Conservation (phyloP, 2,797 vertebrate genomes). For the Orestias chungarensis region DNA sequence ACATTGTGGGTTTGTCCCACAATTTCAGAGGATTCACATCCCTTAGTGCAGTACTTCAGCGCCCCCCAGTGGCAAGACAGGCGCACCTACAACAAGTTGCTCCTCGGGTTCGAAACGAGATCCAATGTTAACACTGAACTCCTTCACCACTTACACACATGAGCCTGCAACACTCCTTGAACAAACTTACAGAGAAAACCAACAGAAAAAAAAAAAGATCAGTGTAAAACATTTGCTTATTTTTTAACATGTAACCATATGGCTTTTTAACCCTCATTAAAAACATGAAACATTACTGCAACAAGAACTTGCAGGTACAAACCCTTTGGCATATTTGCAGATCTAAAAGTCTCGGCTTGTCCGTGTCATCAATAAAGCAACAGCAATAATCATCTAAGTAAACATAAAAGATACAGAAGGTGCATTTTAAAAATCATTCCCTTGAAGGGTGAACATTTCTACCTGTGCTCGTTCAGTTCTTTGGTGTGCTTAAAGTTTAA, state of each 20-base stretch:
- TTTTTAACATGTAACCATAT: not conserved
- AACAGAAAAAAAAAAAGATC: not conserved
- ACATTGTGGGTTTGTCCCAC: constrained; percentile 42
- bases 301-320: not conserved
- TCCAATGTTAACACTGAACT: not conserved
- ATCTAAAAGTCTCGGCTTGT: not conserved
- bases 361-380: constrained; percentile 5
- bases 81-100: not conserved
- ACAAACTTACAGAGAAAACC: not conserved
- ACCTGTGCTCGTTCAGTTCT: constrained; percentile 23
- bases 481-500: constrained; percentile 25
- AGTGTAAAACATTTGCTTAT: not conserved
- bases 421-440: constrained; percentile 22
- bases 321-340: not conserved
- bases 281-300: not conserved
- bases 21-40: constrained; percentile 13
- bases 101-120: not conserved
- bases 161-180: not conserved
- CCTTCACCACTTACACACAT: not conserved
- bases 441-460: constrained; percentile 23
- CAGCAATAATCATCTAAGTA: constrained; percentile 13
- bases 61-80: constrained; percentile 58
- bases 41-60: constrained; percentile 55
- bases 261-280: not conserved
- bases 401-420: constrained; percentile 34